These are phyloP conservation scores for Menidia menidia DNA, from an alignment of 2,797 vertebrate species.

Conservation along the genomic window DNA sequence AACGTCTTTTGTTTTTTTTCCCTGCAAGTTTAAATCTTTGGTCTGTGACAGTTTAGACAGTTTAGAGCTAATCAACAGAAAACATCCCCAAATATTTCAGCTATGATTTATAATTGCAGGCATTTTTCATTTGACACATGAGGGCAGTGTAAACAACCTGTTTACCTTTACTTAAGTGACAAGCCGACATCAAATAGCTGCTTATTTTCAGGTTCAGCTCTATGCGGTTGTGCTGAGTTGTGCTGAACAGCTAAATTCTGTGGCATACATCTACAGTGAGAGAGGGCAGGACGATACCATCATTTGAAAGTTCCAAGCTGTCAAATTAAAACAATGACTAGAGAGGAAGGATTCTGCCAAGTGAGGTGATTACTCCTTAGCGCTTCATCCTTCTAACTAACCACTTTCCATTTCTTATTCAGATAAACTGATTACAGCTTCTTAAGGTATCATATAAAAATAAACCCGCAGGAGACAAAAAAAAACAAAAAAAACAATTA, in stretches of 20 bases:
- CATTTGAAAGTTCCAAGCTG: background rate
- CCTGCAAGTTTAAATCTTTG: background rate
- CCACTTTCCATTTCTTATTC: background rate
- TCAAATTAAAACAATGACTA: background rate
- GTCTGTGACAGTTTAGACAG: background rate
- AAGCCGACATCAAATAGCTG: conserved; percentile 1
- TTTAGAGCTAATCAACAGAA: background rate
- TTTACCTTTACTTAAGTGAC: background rate
- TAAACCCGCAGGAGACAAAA: background rate
- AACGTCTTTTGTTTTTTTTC: background rate
- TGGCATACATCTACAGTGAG: background rate
- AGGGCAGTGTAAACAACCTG: conserved; percentile 22
- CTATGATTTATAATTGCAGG: background rate
- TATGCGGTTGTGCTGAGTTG: background rate
- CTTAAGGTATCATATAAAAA: background rate
- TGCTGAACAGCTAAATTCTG: background rate
- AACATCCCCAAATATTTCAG: background rate
- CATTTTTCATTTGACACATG: conserved; percentile 4
- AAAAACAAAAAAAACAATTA: conserved; percentile 39
- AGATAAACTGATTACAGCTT: background rate
- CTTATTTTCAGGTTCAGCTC: background rate
- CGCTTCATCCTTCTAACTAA: background rate
- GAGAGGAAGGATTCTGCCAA: background rate
- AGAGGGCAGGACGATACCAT: background rate
- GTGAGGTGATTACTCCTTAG: background rate